A percentile compares a stretch with the other conserved stretches of the same genome.
These are phyloP conservation scores for Leptopilina boulardi DNA, from an alignment of 1,140 invertebrate species.

Conservation along the genomic window DNA sequence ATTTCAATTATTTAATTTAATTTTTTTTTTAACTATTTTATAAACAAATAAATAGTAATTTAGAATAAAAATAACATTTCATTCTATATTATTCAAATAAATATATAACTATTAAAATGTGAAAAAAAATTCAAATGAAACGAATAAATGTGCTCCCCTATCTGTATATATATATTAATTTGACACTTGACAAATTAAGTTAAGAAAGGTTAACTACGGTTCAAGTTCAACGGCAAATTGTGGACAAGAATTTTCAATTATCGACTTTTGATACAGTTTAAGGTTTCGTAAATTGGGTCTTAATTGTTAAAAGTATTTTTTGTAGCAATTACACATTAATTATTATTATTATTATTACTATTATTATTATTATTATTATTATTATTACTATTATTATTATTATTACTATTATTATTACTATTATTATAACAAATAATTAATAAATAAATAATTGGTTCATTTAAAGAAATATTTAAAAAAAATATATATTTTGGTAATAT, in stretches of 20 bases:
- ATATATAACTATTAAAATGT: too few relatives aligned
- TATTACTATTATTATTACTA: too few relatives aligned
- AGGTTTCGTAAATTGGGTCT: background rate
- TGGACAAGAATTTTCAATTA: conserved; percentile 4
- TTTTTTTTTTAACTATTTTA: background rate
- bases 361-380: background rate
- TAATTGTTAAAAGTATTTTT: background rate
- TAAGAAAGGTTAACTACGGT: conserved; percentile 23
- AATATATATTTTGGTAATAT: too few relatives aligned
- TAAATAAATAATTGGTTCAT: too few relatives aligned
- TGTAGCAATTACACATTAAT: too few relatives aligned
- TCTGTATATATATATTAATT: background rate
- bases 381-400: too few relatives aligned
- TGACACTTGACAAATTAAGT: background rate
- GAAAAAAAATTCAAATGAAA: background rate
- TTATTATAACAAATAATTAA: too few relatives aligned
- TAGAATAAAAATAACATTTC: too few relatives aligned
- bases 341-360: background rate
- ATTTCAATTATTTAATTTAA: too few relatives aligned
- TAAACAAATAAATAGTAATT: background rate
- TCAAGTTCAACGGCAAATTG: conserved; percentile 25
- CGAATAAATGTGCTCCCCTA: too few relatives aligned
- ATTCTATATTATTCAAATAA: too few relatives aligned
- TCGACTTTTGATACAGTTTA: background rate
- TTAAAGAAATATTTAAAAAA: too few relatives aligned